A percentile compares a stretch with the other conserved stretches of the same genome.
Conservation (phyloP, 2,797 vertebrate genomes). For the Enteromius unitaeniatus region DNA sequence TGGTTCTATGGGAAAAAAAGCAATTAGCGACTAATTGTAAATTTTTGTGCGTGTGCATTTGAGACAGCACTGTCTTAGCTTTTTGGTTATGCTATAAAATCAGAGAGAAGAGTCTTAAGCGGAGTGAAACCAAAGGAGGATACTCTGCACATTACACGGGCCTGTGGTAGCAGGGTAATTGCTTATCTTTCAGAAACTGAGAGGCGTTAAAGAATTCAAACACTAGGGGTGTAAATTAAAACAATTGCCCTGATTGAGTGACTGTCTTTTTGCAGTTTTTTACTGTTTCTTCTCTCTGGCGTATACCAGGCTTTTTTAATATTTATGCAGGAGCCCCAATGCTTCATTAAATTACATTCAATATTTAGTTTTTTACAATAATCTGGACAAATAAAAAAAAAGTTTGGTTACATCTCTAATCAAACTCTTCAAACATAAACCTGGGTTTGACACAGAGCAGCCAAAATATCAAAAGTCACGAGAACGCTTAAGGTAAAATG, state of each 20-base stretch:
- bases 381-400: background rate
- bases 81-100: background rate
- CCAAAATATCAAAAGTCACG: background rate
- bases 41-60: background rate
- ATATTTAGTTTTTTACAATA: background rate
- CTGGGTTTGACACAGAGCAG: background rate
- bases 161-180: background rate
- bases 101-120: background rate
- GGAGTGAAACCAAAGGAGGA: background rate
- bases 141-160: background rate
- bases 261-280: background rate
- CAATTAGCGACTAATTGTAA: background rate
- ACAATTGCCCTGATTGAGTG: background rate
- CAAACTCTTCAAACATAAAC: background rate
- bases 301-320: background rate
- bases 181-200: constrained; percentile 13
- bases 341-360: background rate
- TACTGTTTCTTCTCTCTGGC: background rate
- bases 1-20: background rate
- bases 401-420: background rate
- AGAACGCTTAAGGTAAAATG: background rate
- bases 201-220: constrained; percentile 26
- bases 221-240: constrained; percentile 1
- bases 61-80: background rate
- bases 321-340: background rate